Evolutionary conservation across 2,113 vertebrate species (phyloP), one percentile per base, ranked within the genome.

Genomic region (Falcunculus frontatus): DNA sequence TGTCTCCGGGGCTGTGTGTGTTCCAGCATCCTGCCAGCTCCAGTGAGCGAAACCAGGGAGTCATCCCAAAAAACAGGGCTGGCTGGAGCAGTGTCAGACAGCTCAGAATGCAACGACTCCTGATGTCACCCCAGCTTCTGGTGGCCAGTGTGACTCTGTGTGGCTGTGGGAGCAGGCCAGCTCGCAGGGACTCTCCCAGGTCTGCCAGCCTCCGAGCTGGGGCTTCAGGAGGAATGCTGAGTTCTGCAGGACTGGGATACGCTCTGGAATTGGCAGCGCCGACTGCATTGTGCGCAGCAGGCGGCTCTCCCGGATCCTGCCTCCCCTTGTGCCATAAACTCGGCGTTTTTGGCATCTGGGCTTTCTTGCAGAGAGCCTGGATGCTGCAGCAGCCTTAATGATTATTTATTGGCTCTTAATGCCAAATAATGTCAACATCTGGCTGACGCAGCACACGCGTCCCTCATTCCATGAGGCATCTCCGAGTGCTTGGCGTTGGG

Each of bases 321-420:
- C 72, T 76, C 32, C 70, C 18, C 56, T 52, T 12, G 19, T 69
- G 84, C 85, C 19, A 0, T 29, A 47, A 83, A 63, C 74, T 13
- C 16, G 1, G 1, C 0, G 1, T 25, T 44, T 62, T 62, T 83
- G 93, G 87, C 74, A 73, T 77, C 74, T 8, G 6, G 37, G 64
- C 60, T 83, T 57, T 21, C 68, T 91, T 30, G 56, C 20, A 37
- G 39, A 53, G 59, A 35, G 44, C 65, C 4, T 73, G 13, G 3
- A 62, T 52, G 60, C 80, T 81, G 77, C 64, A 16, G 8, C 22
- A 26, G 37, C 39, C 35, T 87, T 79, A 57, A 74, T 47, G 89
- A 35, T 94, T 88, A 90, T 88, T 88, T 91, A 70, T 91, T 50
- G 82, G 67, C 50, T 87, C 39, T 60, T 91, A 52, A 70, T 39